Base-by-base conservation (phyloP, 2,113 vertebrate species). In the Haliaeetus leucogaster region DNA sequence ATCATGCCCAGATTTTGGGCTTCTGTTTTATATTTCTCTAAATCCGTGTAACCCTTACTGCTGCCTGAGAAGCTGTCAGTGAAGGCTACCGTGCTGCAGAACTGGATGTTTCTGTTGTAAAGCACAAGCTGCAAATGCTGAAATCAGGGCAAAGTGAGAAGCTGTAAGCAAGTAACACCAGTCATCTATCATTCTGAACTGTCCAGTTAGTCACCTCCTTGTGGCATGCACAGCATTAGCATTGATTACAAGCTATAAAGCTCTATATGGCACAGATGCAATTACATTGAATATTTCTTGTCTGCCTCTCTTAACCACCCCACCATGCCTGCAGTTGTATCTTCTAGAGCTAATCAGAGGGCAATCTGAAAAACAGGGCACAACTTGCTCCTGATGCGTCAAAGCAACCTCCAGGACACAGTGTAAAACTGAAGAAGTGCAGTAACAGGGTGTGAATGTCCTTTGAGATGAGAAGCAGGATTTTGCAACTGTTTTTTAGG, bases 31-130 rank as follows among this genome's bases (percentile, higher is more conserved):
- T 71, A 67, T 78, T 89, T 76, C 65, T 89, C 68, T 89, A 79
- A 94, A 91, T 85, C 86, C 82, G 32, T 25, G 78, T 96, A 95
- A 96, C 58, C 70, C 45, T 81, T 84, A 40, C 36, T 82, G 68
- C 48, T 56, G 53, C 65, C 77, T 40, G 68, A 55, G 47, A 84
- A 84, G 82, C 55, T 83, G 88, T 30, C 78, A 90, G 70, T 15
- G 67, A 88, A 85, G 40, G 56, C 21, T 59, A 63, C 78, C 4
- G 0, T 25, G 52, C 21, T 59, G 58, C 8, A 6, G 70, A 80
- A 68, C 3, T 43, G 18, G 17, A 48, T 13, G 25, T 13, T 77
- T 72, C 71, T 58, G 45, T 3, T 62, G 63, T 34, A 86, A 88
- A 80, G 9, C 38, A 91, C 0, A 0, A 91, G 50, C 79, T 78